Evolutionary conservation across 2,797 vertebrate species (phyloP).

Genomic region (Chaunax sp.): DNA sequence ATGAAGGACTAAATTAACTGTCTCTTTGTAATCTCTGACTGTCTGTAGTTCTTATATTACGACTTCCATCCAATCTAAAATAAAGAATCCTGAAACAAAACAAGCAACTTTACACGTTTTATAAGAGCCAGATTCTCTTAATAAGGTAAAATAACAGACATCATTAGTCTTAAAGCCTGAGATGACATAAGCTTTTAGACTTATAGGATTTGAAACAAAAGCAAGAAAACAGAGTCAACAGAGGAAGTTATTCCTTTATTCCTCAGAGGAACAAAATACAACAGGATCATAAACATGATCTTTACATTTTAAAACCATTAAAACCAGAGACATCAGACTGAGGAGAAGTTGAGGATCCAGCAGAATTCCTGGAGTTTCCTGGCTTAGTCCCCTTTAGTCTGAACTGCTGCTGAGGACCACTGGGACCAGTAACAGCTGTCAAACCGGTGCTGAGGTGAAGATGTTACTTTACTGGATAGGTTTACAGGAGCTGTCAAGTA

Average conservation of each 20-base stretch:
- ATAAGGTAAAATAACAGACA: constrained; percentile 17
- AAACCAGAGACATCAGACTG: neutral
- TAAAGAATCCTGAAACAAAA: too few species aligned
- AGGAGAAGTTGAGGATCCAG: too few species aligned
- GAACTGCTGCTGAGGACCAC: neutral
- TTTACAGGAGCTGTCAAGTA: neutral
- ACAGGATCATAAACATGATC: neutral
- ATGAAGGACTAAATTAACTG: too few species aligned
- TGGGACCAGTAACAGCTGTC: neutral
- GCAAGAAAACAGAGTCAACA: constrained; percentile 27
- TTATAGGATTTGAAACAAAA: constrained; percentile 55
- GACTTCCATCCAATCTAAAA: too few species aligned
- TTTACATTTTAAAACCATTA: too few species aligned
- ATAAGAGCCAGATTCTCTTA: neutral
- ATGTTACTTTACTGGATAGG: constrained; percentile 1
- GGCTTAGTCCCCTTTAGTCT: neutral
- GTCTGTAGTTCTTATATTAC: too few species aligned
- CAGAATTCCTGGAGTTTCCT: too few species aligned
- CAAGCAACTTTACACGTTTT: too few species aligned
- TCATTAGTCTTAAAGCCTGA: constrained; percentile 26
- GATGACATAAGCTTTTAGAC: constrained; percentile 33
- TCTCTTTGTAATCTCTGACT: too few species aligned
- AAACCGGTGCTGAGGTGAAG: neutral
- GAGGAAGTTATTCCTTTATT: constrained; percentile 44
- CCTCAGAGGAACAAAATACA: constrained; percentile 1